Evolutionary conservation across 2,113 vertebrate genomes (phyloP), one percentile per base, ranked within the genome.

Genomic region (Monopterus albus): DNA sequence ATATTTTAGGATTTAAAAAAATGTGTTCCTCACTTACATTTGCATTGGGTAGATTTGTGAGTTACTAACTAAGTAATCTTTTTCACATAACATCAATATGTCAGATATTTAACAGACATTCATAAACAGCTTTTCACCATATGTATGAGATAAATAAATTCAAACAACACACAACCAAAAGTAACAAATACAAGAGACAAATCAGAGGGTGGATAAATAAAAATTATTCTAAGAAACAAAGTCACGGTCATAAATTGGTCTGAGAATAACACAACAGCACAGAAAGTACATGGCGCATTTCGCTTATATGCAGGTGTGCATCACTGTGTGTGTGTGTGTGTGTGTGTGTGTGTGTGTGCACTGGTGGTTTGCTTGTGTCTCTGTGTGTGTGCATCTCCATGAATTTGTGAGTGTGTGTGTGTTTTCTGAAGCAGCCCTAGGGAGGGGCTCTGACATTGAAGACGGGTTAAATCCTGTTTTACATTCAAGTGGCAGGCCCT

Each of bases 391-490:
- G 71, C 35, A 40, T 77, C 42, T 60, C 53, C 12, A 42, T 68
- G 55, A 67, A 68, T 80, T 70, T 58, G 60, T 23, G 38, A 35
- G 75, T 63, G 58, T 53, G 79, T 85, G 88, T 75, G 91, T 92
- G 91, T 91, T 92, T 89, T 92, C 87, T 91, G 88, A 91, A 79
- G 87, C 85, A 87, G 86, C 92, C 91, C 91, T 75, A 88, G 91
- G 91, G 92, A 93, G 89, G 88, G 92, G 89, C 92, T 92, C 88
- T 94, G 93, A 94, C 93, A 94, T 94, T 94, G 93, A 94, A 92
- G 92, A 93, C 88, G 91, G 93, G 92, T 93, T 94, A 93, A 94
- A 92, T 93, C 92, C 92, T 93, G 92, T 92, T 94, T 94, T 94
- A 94, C 92, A 94, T 94, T 94, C 93, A 91, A 92, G 90, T 92